Conservation (phyloP, 1,140 invertebrate genomes). For the Zophobas atratus region DNA sequence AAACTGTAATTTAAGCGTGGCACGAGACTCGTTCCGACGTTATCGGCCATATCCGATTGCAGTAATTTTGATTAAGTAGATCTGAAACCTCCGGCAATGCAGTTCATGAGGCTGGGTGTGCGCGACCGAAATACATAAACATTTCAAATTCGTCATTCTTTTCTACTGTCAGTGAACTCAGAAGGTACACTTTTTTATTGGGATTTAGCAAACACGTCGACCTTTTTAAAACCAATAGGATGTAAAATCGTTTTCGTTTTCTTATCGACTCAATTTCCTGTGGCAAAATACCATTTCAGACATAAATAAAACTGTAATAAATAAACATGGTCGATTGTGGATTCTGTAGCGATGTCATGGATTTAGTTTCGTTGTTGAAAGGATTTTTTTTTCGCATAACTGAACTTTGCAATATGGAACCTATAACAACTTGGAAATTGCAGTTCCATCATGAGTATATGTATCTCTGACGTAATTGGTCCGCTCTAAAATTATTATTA, state of each 20-base stretch:
- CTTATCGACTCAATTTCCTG: slow-evolving; percentile 1
- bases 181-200: too few relatives aligned
- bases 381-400: too few relatives aligned
- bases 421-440: too few relatives aligned
- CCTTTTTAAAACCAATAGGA: not conserved
- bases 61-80: slow-evolving; percentile 14
- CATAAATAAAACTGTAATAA: too few relatives aligned
- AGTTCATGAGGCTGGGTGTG: not conserved
- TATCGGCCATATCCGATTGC: not conserved
- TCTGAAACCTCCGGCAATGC: not conserved
- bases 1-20: slow-evolving; percentile 9
- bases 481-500: too few relatives aligned
- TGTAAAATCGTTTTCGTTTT: slow-evolving; percentile 10
- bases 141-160: slow-evolving; percentile 2
- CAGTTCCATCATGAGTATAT: too few relatives aligned
- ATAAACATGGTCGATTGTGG: too few relatives aligned
- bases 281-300: not conserved
- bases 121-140: slow-evolving; percentile 4
- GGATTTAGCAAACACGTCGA: too few relatives aligned
- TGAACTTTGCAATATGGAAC: too few relatives aligned
- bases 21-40: not conserved
- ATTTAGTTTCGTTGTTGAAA: too few relatives aligned
- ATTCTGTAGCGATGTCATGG: too few relatives aligned
- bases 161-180: not conserved
- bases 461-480: too few relatives aligned